Conservation (phyloP, 2,888 invertebrate genomes). For the Dryobota labecula region DNA sequence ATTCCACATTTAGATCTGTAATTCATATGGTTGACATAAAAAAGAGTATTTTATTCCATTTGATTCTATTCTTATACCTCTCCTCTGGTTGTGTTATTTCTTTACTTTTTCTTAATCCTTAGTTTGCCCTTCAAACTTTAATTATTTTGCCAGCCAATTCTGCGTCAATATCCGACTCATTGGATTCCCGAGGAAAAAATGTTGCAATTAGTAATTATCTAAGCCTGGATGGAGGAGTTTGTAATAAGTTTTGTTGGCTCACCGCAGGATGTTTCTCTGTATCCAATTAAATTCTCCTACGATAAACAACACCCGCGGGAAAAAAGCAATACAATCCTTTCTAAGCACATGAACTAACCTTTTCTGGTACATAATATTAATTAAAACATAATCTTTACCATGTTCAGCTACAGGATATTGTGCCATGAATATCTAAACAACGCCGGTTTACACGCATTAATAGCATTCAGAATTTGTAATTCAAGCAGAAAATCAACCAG, state of each 20-base stretch:
- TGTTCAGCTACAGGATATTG: conserved; percentile 21
- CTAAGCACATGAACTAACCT: neutral
- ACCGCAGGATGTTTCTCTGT: neutral
- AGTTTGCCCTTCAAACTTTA: neutral
- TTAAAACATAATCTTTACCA: conserved; percentile 29
- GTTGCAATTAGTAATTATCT: conserved; percentile 1
- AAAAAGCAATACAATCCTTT: conserved; percentile 22
- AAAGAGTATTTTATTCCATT: no score
- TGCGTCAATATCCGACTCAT: neutral
- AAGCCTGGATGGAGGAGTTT: neutral
- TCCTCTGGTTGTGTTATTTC: neutral
- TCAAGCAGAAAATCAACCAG: neutral
- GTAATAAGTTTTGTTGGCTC: conserved; percentile 2
- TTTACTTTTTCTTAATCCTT: neutral
- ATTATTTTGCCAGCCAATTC: neutral
- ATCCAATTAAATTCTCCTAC: conserved; percentile 10
- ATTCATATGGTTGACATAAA: no score
- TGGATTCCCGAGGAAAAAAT: neutral
- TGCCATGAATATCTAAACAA: conserved; percentile 25
- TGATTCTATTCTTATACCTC: no score
- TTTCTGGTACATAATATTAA: conserved; percentile 5
- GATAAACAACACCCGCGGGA: conserved; percentile 30
- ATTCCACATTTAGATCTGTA: no score
- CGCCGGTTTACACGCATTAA: neutral
- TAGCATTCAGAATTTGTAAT: conserved; percentile 22